Conservation (phyloP, 1,140 invertebrate genomes). For the Zaprionus kolodkinae region DNA sequence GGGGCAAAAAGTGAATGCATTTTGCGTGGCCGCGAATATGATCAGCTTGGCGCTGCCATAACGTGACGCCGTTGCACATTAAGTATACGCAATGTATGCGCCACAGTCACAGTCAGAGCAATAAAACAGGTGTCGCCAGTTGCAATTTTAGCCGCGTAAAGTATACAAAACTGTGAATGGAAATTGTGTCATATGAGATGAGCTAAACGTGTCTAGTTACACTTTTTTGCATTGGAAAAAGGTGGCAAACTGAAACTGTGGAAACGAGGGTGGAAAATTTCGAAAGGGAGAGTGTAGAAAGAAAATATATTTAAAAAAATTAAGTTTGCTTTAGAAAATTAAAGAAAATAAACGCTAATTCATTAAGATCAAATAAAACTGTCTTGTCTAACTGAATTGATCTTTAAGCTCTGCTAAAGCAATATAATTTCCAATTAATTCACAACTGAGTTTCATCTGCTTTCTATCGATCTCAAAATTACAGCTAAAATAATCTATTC, state of each 20-base stretch:
- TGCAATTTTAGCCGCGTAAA: conserved; percentile 5
- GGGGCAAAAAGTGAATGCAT: conserved; percentile 28
- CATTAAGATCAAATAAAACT: neutral
- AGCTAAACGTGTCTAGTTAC: neutral
- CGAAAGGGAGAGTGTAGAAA: neutral
- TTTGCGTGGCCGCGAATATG: conserved; percentile 21
- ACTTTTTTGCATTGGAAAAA: conserved; percentile 3
- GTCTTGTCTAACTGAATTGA: neutral
- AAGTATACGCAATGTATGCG: conserved; percentile 43
- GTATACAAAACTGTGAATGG: conserved; percentile 13
- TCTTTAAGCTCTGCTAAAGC: neutral
- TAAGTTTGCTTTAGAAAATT: too few species aligned
- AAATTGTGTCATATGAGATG: conserved; percentile 5
- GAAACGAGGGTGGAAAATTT: neutral
- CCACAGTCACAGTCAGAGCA: neutral
- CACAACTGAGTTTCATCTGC: neutral
- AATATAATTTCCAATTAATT: too few species aligned
- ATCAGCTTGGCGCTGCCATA: neutral
- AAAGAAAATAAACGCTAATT: too few species aligned
- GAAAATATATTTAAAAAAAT: neutral
- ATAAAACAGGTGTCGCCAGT: conserved; percentile 17
- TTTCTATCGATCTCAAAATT: neutral
- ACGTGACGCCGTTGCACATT: neutral
- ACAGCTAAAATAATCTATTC: neutral
- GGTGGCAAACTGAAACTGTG: neutral